Base-by-base conservation (phyloP, 2,888 invertebrate genomes). In the Eristalis pertinax region DNA sequence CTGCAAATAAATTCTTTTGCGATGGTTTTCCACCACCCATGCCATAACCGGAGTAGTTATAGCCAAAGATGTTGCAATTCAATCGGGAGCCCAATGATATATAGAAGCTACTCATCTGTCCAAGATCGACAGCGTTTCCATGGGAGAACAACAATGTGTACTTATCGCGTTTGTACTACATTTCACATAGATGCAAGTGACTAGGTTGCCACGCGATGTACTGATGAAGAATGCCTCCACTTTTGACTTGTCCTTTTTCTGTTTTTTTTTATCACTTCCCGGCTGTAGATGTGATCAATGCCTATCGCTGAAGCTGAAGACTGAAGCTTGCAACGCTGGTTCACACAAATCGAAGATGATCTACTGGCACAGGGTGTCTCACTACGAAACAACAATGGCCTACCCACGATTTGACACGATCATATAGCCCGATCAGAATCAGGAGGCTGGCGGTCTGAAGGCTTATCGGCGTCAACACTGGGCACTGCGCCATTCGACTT, bases 31-130 rank as follows among this genome's bases (percentile, higher is more conserved):
- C 99, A 87, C 97, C 97, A 93, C 98, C 98, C 90, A 97, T 96
- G 74, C 99, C 99, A 94, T 98, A 98, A 75, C 99, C 99, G 83
- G 97, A 97, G 93, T 97, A 97, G 93, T 97, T 97, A 93, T 97
- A 97, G 92, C 97, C 98, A 94, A 99, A 99, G 94, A 99, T 98
- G 94, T 99, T 99, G 94, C 98, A 99, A 94, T 98, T 98, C 92
- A 99, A 97, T 91, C 98, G 96, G 90, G 97, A 97, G 77, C 99
- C 99, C 91, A 99, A 95, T 56, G 98, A 98, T 93, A 98, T 95
- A 94, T 99, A 99, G 94, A 99, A 99, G 94, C 98, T 98, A 94
- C 98, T 98, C 99, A 99, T 99, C 94, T 99, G 99, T 90, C 99
- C 99, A 91, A 99, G 95, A 94, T 99, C 99, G 15, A 92, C 99